A percentile compares a stretch with the other conserved stretches of the same genome.
Evolutionary conservation across 2,888 invertebrate species (phyloP).

Genomic region (Caradrina clavipalpis): DNA sequence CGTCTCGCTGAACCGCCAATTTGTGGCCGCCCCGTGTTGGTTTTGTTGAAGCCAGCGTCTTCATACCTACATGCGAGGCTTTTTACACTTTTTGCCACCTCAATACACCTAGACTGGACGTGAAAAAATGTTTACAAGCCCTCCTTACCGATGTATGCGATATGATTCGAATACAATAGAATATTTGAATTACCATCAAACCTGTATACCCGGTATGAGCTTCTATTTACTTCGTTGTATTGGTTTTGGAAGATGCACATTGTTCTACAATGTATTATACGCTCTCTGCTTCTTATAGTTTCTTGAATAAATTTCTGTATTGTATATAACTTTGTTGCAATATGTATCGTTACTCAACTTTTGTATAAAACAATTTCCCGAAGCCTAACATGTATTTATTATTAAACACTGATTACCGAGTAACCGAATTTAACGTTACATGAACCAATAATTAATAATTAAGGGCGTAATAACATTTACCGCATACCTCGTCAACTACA

Average conservation of each 20-base stretch:
- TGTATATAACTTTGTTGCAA: slow-evolving; percentile 25
- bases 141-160: slow-evolving; percentile 61
- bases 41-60: slow-evolving; percentile 89
- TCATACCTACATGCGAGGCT: slow-evolving; percentile 82
- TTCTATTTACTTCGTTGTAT: slow-evolving; percentile 58
- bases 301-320: slow-evolving; percentile 38
- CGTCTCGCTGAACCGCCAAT: slow-evolving; percentile 88
- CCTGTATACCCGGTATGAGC: slow-evolving; percentile 53
- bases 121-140: slow-evolving; percentile 73
- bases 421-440: slow-evolving; percentile 73
- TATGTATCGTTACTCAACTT: slow-evolving; percentile 11
- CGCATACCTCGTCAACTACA: slow-evolving; percentile 82
- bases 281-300: slow-evolving; percentile 13
- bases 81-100: slow-evolving; percentile 84
- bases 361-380: slow-evolving; percentile 27
- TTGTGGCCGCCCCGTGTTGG: slow-evolving; percentile 90
- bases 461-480: slow-evolving; percentile 82
- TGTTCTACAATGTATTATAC: slow-evolving; percentile 40
- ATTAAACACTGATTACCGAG: slow-evolving; percentile 71
- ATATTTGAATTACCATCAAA: slow-evolving; percentile 65
- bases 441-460: slow-evolving; percentile 84
- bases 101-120: slow-evolving; percentile 67
- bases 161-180: slow-evolving; percentile 69
- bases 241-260: slow-evolving; percentile 53
- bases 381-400: slow-evolving; percentile 41